These are phyloP conservation scores for Apamea monoglypha DNA, from an alignment of 2,888 invertebrate species.

Conservation along the genomic window DNA sequence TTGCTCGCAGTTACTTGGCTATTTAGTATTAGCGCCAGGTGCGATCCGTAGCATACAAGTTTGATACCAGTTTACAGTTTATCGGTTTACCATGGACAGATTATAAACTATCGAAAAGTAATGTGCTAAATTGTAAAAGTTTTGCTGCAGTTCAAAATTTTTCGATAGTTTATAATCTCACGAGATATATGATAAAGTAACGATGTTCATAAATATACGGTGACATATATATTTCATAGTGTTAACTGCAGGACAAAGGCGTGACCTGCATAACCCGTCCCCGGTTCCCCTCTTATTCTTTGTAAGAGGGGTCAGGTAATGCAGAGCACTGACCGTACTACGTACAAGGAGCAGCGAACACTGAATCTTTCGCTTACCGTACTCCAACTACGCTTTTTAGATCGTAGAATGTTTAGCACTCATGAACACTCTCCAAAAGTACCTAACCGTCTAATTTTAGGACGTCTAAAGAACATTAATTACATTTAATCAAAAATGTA, in stretches of 20 bases:
- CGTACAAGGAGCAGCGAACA: not conserved
- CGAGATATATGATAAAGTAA: too few relatives aligned
- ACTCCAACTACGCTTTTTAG: not conserved
- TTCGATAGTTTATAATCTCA: too few relatives aligned
- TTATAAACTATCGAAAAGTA: too few relatives aligned
- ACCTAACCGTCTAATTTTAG: not conserved
- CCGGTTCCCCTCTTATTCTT: not conserved
- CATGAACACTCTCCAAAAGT: not conserved
- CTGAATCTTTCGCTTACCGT: not conserved
- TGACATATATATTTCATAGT: not conserved
- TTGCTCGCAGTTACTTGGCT: too few relatives aligned
- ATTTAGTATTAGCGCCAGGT: too few relatives aligned
- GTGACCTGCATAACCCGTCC: not conserved
- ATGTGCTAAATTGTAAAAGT: too few relatives aligned
- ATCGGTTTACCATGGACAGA: too few relatives aligned
- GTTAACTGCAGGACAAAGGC: not conserved
- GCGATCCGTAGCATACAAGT: too few relatives aligned
- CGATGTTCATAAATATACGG: too few relatives aligned
- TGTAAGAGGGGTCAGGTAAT: not conserved
- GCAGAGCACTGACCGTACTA: not conserved
- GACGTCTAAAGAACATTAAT: not conserved
- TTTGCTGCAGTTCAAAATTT: too few relatives aligned
- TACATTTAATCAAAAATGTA: conserved; percentile 10
- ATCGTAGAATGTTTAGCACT: conserved; percentile 4
- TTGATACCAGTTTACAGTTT: too few relatives aligned